A percentile compares a stretch with the other conserved stretches of the same genome.
These are phyloP conservation scores for Brachionus paranguensis DNA, from an alignment of 1,140 invertebrate genomes.

Conservation along the genomic window DNA sequence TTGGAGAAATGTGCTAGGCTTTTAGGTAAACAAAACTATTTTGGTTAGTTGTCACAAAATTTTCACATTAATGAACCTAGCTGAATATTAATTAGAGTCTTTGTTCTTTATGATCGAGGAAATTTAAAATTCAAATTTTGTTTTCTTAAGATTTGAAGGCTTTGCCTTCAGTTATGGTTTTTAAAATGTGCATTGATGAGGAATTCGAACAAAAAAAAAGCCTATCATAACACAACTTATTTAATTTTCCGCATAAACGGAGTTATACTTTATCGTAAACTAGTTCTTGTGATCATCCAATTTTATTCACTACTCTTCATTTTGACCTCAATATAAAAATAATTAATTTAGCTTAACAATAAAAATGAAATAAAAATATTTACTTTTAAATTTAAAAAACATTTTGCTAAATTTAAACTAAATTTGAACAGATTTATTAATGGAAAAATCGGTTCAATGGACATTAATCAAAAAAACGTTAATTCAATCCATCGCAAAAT, in stretches of 20 bases:
- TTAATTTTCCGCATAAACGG: conserved; percentile 15
- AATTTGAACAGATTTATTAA: neutral
- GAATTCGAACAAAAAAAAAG: conserved; percentile 25
- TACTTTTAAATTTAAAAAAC: neutral
- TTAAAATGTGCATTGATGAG: neutral
- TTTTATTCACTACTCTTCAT: neutral
- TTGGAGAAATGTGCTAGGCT: neutral
- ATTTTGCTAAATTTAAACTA: neutral
- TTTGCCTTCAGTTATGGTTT: neutral
- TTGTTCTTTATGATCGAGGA: neutral
- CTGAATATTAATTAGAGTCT: conserved; percentile 19
- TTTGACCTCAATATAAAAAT: neutral
- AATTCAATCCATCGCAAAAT: neutral
- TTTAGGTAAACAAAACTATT: neutral
- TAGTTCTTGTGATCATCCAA: neutral
- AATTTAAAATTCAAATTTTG: conserved; percentile 27
- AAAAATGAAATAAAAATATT: neutral
- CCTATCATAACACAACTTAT: conserved; percentile 31
- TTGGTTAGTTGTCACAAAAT: neutral
- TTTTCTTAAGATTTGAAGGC: conserved; percentile 21
- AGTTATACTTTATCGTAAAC: neutral
- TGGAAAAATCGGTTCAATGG: neutral
- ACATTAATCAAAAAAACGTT: neutral
- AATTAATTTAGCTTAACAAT: neutral
- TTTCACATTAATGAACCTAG: conserved; percentile 20